phyloP scores from a whole-genome alignment of 2,888 invertebrate genomes.

The Drosophila meridionalis region DNA sequence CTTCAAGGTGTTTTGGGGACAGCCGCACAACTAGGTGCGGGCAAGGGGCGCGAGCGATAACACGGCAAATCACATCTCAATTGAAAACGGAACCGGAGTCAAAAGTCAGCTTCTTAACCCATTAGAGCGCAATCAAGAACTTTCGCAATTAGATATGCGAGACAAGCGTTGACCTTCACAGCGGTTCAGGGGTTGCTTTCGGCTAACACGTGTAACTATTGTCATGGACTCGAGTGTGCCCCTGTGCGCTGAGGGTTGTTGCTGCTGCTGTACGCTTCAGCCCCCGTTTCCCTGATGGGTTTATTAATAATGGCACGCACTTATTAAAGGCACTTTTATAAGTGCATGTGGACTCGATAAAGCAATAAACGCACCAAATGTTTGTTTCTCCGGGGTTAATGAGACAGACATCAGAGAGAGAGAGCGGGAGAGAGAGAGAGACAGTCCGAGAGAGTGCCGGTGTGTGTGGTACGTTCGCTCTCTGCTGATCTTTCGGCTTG shows the following conservation, averaged over 20 bases:
- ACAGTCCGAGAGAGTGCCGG: not conserved
- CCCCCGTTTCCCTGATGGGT: constrained; percentile 70
- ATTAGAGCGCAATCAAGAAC: constrained; percentile 75
- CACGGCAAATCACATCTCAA: constrained; percentile 16
- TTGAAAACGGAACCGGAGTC: constrained; percentile 18
- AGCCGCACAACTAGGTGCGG: constrained; percentile 23
- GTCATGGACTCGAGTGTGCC: constrained; percentile 37
- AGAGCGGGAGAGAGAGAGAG: not conserved
- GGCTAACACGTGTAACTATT: constrained; percentile 60
- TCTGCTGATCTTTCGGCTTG: constrained; percentile 16
- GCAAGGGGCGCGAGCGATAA: constrained; percentile 24
- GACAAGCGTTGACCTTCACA: constrained; percentile 53
- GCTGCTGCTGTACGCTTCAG: constrained; percentile 57
- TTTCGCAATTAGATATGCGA: constrained; percentile 67
- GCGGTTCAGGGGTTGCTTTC: constrained; percentile 38
- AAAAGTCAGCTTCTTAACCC: constrained; percentile 71
- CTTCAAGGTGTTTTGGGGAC: constrained; percentile 67
- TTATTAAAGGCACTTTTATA: constrained; percentile 50
- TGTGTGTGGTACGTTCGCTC: constrained; percentile 9
- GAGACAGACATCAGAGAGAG: constrained; percentile 30
- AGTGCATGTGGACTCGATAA: constrained; percentile 50
- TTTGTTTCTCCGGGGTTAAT: constrained; percentile 74
- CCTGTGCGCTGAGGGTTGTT: constrained; percentile 22
- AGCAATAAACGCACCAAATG: constrained; percentile 59
- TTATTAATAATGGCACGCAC: constrained; percentile 65